A percentile compares a stretch with the other conserved stretches of the same genome.
These are phyloP conservation scores for Prosapia bicincta DNA, from an alignment of 2,888 invertebrate species.

Conservation along the genomic window DNA sequence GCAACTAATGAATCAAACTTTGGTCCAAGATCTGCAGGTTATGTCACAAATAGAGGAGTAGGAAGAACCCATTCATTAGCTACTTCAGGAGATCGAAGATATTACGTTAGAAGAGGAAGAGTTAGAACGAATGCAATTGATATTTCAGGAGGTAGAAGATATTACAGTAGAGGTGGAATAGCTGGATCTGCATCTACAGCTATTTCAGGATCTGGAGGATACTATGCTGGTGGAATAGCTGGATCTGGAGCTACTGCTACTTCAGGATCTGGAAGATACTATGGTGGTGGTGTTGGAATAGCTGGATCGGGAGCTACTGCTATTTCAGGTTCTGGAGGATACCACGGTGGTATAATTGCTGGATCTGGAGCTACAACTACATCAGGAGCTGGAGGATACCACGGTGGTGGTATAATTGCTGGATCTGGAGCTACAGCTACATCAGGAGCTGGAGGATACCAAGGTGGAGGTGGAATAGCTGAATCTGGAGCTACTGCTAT, in stretches of 20 bases:
- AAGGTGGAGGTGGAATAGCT: not conserved
- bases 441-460: not conserved
- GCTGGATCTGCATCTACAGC: not conserved
- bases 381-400: not conserved
- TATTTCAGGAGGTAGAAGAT: not conserved
- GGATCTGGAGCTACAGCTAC: not conserved
- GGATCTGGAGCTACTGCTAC: not conserved
- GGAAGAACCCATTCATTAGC: not conserved
- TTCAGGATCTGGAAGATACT: not conserved
- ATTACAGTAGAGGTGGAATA: not conserved
- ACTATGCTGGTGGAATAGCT: not conserved
- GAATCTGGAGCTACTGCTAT: not conserved
- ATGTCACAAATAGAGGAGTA: not conserved
- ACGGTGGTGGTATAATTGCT: not conserved
- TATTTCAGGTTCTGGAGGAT: not conserved
- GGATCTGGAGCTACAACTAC: not conserved
- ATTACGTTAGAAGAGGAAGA: not conserved
- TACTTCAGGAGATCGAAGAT: not conserved
- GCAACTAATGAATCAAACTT: no score
- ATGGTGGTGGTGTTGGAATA: not conserved
- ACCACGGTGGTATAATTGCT: not conserved
- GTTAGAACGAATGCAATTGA: not conserved
- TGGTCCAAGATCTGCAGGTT: no score
- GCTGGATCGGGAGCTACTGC: not conserved
- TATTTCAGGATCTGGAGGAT: not conserved